Base-by-base conservation (phyloP, 2,113 vertebrate species). In the Acanthochromis polyacanthus region DNA sequence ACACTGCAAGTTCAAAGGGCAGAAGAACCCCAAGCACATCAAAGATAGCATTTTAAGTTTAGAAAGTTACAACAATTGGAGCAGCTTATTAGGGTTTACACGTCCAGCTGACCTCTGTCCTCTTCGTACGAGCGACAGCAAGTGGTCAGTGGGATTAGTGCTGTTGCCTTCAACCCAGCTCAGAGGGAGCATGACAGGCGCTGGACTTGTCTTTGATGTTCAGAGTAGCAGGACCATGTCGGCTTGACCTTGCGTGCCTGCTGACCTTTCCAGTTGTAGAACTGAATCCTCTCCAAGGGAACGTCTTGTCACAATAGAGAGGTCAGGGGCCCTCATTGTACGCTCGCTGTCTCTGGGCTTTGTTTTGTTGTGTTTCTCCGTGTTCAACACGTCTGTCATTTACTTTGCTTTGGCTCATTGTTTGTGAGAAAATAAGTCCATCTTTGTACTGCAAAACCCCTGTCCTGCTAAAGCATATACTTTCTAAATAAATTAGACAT, bases 171-270 rank as follows among this genome's bases (percentile, higher is more conserved):
- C 51, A 66, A 32, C 64, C 62, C 65, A 30, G 68, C 79, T 90
- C 80, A 75, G 62, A 84, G 56, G 53, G 81, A 78, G 68, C 74
- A 71, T 78, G 89, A 85, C 67, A 62, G 72, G 80, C 65, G 20
- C 74, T 83, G 88, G 89, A 88, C 89, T 86, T 89, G 82, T 64
- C 88, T 93, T 93, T 94, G 90, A 93, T 90, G 87, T 90, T 74
- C 84, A 72, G 64, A 64, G 48, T 63, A 73, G 84, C 75, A 50
- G 75, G 81, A 71, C 76, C 10, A 8, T 22, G 62, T 81, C 57
- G 68, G 88, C 80, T 88, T 90, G 93, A 93, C 94, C 91, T 91
- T 93, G 92, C 76, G 75, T 52, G 82, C 81, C 63, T 45, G 81
- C 71, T 87, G 90, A 87, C 85, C 89, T 75, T 57, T 86, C 73